A percentile compares a stretch with the other conserved stretches of the same genome.
phyloP scores from a whole-genome alignment of 2,797 vertebrate species.

The Danio kyathit region DNA sequence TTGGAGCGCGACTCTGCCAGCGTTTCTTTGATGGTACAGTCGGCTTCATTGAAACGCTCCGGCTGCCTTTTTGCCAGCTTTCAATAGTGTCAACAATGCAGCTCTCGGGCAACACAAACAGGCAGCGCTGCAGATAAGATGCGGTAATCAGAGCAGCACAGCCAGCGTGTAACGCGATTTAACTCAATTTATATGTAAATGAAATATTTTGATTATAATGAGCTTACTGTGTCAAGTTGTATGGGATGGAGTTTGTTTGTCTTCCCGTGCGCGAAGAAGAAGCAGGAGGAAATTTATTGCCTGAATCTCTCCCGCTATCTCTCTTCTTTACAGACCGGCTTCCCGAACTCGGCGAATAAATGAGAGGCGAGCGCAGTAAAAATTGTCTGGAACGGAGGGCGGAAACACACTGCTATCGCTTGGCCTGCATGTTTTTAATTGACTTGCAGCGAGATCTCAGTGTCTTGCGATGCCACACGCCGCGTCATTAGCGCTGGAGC shows the following conservation, averaged over 20 bases:
- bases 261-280: constrained; percentile 56
- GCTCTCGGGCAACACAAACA: constrained; percentile 51
- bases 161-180: constrained; percentile 70
- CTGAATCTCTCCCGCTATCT: constrained; percentile 25
- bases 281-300: constrained; percentile 59
- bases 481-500: constrained; percentile 5
- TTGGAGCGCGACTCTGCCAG: not conserved
- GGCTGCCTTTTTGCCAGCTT: constrained; percentile 54
- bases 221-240: constrained; percentile 74
- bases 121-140: constrained; percentile 69
- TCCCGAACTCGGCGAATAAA: constrained; percentile 51
- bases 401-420: constrained; percentile 31
- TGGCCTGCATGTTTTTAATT: constrained; percentile 27
- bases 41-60: constrained; percentile 17
- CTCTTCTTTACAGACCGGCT: constrained; percentile 57
- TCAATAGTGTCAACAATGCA: constrained; percentile 64
- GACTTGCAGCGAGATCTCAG: constrained; percentile 6
- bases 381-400: constrained; percentile 42
- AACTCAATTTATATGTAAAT: constrained; percentile 83
- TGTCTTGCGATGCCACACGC: constrained; percentile 1
- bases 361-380: constrained; percentile 34
- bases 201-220: constrained; percentile 77
- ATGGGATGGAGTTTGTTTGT: constrained; percentile 68
- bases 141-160: constrained; percentile 68
- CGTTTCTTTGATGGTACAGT: constrained; percentile 23